Percentiles rank a stretch among this genome's conserved stretches.
Evolutionary conservation across 53 echinoderm and acorn worm genomes (phyloP).

Genomic region (Apostichopus leukothele): DNA sequence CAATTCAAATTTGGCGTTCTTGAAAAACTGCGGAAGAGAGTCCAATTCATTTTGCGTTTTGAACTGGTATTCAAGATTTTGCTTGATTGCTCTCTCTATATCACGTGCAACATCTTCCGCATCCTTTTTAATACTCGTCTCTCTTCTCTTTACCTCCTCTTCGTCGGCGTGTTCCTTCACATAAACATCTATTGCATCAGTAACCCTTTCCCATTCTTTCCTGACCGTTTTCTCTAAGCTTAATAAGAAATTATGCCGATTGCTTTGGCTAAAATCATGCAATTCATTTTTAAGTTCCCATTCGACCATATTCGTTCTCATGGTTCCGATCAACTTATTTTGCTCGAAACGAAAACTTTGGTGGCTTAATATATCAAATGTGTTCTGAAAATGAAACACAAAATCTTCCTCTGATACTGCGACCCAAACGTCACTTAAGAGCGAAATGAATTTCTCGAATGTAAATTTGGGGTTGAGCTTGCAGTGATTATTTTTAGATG

Average conservation of each 20-base stretch:
- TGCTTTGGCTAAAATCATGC: not conserved
- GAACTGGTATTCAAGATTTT: not conserved
- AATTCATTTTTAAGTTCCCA: slow-evolving; percentile 21
- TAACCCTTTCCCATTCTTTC: not conserved
- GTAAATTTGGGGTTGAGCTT: not conserved
- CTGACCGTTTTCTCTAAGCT: not conserved
- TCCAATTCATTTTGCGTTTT: not conserved
- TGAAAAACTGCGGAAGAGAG: not conserved
- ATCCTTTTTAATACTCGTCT: not conserved
- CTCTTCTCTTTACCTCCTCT: not conserved
- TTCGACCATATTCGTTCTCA: not conserved
- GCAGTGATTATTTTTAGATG: not conserved
- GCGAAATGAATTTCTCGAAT: not conserved
- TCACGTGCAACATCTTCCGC: not conserved
- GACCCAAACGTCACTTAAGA: slow-evolving; percentile 7
- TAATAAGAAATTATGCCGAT: not conserved
- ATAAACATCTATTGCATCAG: not conserved
- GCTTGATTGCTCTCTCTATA: not conserved
- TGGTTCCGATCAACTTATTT: not conserved
- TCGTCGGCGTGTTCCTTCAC: not conserved
- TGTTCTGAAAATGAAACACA: slow-evolving; percentile 29
- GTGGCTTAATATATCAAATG: not conserved
- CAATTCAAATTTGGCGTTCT: not conserved
- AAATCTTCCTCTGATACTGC: slow-evolving; percentile 24
- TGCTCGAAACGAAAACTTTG: slow-evolving; percentile 20